Evolutionary conservation across 2,797 vertebrate species (phyloP), one percentile per base, ranked within the genome.

Genomic region (Diplodus sargus): DNA sequence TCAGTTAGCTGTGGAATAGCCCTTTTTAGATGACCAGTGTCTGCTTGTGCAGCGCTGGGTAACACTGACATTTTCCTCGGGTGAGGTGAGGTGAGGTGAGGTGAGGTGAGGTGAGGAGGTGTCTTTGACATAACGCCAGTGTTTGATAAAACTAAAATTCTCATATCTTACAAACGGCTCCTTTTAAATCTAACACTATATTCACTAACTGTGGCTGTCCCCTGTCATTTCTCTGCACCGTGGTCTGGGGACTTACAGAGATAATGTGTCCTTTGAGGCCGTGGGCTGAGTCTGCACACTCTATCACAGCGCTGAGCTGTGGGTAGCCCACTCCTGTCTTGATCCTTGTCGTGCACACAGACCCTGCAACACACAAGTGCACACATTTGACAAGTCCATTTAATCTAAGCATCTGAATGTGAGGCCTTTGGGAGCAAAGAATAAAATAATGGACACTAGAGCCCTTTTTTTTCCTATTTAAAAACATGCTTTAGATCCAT

Each of bases 291-390:
- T 99, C 98, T 0, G 98, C 97, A 70, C 98, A 99, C 90, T 99
- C 98, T 17, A 99, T 99, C 18, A 99, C 98, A 0, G 98, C 98
- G n/a, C 98, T 99, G 73, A 99, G 94, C 83, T 99, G 98, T 3
- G 98, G 98, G 90, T 99, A 99, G 45, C 98, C 98, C 88, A 99
- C 98, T 4, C 98, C 98, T 0, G 98, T 99, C 94, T 99, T 99
- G 90, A 98, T 98, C 77, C 98, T 97, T 10, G 98, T 99, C 4
- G 98, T 99, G 62, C 98, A 99, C 85, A 99, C 98, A 0, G 98
- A 99, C 78, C 98, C 98, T 99, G 89, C 22, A 84, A 67, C 65
- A 75, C 18, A 87, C 61, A 81, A 39, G 11, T 0, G 5, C 39
- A 57, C 6, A 58, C 58, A 58, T 70, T 48, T 71, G 23, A 76